Evolutionary conservation across 2,888 invertebrate genomes (phyloP).

Genomic region (Nymphalis polychloros): DNA sequence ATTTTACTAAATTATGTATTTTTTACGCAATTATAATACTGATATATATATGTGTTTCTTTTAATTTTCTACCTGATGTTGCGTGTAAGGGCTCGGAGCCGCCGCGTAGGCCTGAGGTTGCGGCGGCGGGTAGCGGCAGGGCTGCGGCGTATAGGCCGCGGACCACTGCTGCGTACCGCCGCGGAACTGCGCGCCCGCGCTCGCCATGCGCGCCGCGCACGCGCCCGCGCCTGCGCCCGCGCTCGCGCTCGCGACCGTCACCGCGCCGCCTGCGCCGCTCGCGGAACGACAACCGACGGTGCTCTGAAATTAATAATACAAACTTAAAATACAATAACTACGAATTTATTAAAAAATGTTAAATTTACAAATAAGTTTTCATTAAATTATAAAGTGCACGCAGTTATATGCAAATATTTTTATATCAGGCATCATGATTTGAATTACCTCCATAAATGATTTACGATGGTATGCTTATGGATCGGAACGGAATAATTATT

Average conservation of each 20-base stretch:
- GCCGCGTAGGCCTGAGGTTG: constrained; percentile 74
- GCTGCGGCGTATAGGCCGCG: constrained; percentile 76
- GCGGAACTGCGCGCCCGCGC: constrained; percentile 79
- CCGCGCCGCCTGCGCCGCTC: constrained; percentile 73
- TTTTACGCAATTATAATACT: background rate
- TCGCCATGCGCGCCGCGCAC: constrained; percentile 80
- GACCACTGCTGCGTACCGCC: constrained; percentile 79
- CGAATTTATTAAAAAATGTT: background rate
- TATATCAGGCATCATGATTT: no score
- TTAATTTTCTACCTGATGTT: constrained; percentile 63
- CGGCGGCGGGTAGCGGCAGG: constrained; percentile 79
- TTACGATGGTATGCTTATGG: no score
- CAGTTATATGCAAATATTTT: no score
- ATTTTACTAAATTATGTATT: background rate
- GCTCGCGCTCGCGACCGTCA: constrained; percentile 58
- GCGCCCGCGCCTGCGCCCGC: constrained; percentile 75
- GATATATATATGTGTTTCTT: background rate
- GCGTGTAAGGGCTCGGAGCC: constrained; percentile 72
- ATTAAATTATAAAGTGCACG: no score
- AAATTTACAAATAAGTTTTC: no score
- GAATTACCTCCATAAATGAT: no score
- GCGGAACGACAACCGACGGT: constrained; percentile 76
- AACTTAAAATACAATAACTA: background rate
- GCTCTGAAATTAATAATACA: constrained; percentile 54
- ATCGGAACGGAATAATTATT: no score